Percentiles rank a stretch among this genome's conserved stretches.
Evolutionary conservation across 2,888 invertebrate species (phyloP).

Genomic region (Teleogryllus oceanicus): DNA sequence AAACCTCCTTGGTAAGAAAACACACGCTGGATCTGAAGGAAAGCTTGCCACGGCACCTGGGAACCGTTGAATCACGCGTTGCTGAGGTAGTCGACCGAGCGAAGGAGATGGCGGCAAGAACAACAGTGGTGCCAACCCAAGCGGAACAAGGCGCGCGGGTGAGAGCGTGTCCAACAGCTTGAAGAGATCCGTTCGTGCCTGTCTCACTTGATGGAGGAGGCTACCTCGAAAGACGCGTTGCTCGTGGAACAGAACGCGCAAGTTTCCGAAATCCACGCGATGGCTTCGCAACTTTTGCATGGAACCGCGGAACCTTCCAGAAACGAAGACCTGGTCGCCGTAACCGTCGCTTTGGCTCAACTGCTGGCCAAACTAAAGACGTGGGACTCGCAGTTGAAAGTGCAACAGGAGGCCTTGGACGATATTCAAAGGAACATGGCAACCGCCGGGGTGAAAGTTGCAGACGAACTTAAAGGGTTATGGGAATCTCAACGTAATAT

Average conservation of each 20-base stretch:
- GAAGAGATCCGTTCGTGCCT: background rate
- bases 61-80: background rate
- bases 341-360: background rate
- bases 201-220: background rate
- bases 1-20: background rate
- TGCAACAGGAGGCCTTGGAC: background rate
- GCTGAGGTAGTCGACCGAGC: background rate
- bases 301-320: background rate
- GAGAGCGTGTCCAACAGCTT: background rate
- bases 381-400: background rate
- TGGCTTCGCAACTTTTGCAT: background rate
- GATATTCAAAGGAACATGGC: background rate
- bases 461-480: background rate
- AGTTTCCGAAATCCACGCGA: background rate
- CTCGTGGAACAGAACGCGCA: background rate
- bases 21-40: background rate
- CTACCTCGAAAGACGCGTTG: background rate
- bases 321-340: background rate
- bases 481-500: background rate
- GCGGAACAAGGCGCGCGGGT: background rate
- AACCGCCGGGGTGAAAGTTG: background rate
- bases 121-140: background rate
- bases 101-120: background rate
- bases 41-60: background rate
- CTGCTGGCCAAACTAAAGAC: background rate